These are phyloP conservation scores for Pandion haliaetus DNA, from an alignment of 2,113 vertebrate species.

Conservation along the genomic window DNA sequence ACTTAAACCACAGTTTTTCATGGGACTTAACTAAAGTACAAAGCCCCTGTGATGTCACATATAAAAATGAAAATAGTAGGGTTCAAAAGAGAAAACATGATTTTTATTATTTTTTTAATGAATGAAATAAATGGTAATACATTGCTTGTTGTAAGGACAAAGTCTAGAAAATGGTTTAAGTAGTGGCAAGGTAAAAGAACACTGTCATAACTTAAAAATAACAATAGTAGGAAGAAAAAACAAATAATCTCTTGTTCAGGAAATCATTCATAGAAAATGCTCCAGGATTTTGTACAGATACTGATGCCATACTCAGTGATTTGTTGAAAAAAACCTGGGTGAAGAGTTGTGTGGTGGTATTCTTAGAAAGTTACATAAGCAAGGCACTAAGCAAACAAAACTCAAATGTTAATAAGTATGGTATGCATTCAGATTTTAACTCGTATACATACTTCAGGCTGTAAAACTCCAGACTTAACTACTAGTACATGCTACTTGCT, in stretches of 20 bases:
- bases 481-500: background rate
- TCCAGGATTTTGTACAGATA: background rate
- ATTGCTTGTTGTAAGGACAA: background rate
- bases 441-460: background rate
- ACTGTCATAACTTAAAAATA: background rate
- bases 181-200: background rate
- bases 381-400: background rate
- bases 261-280: background rate
- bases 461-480: background rate
- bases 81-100: background rate
- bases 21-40: background rate
- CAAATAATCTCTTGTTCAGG: background rate
- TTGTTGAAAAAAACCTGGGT: background rate
- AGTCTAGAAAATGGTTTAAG: background rate
- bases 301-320: background rate
- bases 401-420: background rate
- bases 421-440: background rate
- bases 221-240: background rate
- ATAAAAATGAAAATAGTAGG: background rate
- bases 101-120: background rate
- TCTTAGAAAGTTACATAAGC: background rate
- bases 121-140: background rate
- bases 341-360: background rate
- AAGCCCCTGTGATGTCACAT: fast-evolving
- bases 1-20: background rate